Evolutionary conservation across 2,797 vertebrate species (phyloP), one percentile per base, ranked within the genome.

Genomic region (Myripristis murdjan): DNA sequence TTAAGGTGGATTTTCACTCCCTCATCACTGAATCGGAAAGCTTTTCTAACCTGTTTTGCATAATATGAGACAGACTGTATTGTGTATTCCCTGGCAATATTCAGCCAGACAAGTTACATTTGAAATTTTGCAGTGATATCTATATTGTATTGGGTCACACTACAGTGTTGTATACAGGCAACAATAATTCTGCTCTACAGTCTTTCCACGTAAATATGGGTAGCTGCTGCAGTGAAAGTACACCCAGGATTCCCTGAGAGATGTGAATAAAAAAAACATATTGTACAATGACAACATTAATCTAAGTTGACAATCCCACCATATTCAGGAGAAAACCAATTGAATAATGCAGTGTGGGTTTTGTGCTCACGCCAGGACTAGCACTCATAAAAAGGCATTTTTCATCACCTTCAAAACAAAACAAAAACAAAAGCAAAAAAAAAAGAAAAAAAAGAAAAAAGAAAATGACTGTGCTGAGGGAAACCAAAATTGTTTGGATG

Each of bases 221-320:
- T 8, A 51, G 59, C 77, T 53, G 52, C 55, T 77, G 78, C 75
- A 73, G 55, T 72, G 54, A 57, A 70, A 63, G 28, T 69, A 69
- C 28, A 53, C 64, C 52, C 61, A 44, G 65, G 73, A 79, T 83
- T 82, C 74, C 77, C 84, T 79, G 4, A 31, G 73, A 84, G 46
- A 64, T 51, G 49, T 43, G 65, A 69, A 82, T 63, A 65, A 44
- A 66, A 65, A 74, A 74, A 70, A 67, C n/a, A 70, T 33, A 85
- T 71, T 67, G 43, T 71, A 57, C 72, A 51, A 86, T 75, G 81
- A 79, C 77, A 79, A 73, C 24, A 80, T 87, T 89, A 84, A 87
- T 84, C 72, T 65, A 81, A 56, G 20, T 4, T 83, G 83, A 82
- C 82, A 84, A 80, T 72, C 37, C 58, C 47, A 51, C 23, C 28